phyloP scores from a whole-genome alignment of 2,888 invertebrate genomes.

The Nysson spinosus region DNA sequence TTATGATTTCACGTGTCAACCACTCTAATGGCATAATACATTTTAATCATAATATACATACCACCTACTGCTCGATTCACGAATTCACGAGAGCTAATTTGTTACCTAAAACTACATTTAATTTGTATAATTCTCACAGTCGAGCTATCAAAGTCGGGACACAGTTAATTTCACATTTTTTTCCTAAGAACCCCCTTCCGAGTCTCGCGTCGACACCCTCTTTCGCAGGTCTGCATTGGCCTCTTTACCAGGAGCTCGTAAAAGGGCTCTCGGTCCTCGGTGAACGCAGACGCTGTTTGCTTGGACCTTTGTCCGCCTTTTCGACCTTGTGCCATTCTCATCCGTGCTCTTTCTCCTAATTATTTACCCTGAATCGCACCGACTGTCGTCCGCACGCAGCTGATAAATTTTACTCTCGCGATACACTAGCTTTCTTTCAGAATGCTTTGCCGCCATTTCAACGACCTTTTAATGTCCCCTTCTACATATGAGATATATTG shows the following conservation, averaged over 20 bases:
- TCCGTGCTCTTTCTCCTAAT: conserved; percentile 55
- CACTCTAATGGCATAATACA: no score
- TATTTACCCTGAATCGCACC: conserved; percentile 61
- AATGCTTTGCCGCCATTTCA: neutral
- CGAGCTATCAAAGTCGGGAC: no score
- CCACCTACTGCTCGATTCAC: no score
- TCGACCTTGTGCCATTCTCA: conserved; percentile 48
- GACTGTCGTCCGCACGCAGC: conserved; percentile 62
- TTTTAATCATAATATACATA: no score
- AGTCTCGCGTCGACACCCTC: conserved; percentile 3
- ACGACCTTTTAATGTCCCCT: neutral
- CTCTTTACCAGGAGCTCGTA: conserved; percentile 42
- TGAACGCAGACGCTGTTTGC: conserved; percentile 25
- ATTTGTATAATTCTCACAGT: no score
- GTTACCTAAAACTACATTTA: no score
- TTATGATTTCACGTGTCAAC: no score
- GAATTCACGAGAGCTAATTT: no score
- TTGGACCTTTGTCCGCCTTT: conserved; percentile 57
- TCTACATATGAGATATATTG: no score
- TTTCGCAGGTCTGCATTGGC: conserved; percentile 19
- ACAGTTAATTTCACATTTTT: no score
- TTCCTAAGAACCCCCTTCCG: conserved; percentile 1
- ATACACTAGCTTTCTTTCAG: conserved; percentile 31
- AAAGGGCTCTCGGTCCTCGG: conserved; percentile 33
- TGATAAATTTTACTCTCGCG: conserved; percentile 62